A percentile compares a stretch with the other conserved stretches of the same genome.
These are phyloP conservation scores for Formicarius rufipectus DNA, from an alignment of 2,113 vertebrate species.

Conservation along the genomic window DNA sequence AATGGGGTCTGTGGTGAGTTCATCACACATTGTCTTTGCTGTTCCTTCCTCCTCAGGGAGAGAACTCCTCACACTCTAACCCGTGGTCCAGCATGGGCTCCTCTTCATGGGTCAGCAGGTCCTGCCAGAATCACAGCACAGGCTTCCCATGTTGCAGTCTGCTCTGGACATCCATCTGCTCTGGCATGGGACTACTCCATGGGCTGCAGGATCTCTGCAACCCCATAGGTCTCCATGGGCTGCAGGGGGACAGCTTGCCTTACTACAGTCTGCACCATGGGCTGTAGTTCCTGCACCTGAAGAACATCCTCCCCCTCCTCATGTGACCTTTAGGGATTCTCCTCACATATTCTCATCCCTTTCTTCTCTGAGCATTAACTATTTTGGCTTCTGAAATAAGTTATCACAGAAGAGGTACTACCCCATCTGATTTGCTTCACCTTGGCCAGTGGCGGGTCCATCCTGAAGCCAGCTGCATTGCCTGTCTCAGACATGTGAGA, in stretches of 20 bases:
- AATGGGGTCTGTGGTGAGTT: neutral
- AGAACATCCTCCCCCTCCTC: neutral
- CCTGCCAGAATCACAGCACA: neutral
- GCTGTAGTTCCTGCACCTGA: neutral
- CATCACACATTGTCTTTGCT: neutral
- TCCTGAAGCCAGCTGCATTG: neutral
- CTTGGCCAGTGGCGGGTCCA: neutral
- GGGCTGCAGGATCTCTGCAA: neutral
- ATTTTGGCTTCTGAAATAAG: neutral
- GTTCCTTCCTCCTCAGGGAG: neutral
- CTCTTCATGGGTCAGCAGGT: neutral
- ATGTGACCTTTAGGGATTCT: neutral
- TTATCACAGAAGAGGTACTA: neutral
- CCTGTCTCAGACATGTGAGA: neutral
- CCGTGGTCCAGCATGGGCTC: neutral
- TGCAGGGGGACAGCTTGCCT: neutral
- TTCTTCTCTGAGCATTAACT: neutral
- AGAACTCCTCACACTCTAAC: neutral
- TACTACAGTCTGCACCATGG: neutral
- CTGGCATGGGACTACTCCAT: neutral
- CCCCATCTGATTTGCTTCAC: neutral
- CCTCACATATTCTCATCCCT: neutral
- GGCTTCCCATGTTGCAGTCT: neutral
- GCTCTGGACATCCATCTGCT: neutral
- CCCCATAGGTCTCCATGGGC: neutral